Conservation (phyloP, 2,113 vertebrate genomes). For the Ctenomys sociabilis region DNA sequence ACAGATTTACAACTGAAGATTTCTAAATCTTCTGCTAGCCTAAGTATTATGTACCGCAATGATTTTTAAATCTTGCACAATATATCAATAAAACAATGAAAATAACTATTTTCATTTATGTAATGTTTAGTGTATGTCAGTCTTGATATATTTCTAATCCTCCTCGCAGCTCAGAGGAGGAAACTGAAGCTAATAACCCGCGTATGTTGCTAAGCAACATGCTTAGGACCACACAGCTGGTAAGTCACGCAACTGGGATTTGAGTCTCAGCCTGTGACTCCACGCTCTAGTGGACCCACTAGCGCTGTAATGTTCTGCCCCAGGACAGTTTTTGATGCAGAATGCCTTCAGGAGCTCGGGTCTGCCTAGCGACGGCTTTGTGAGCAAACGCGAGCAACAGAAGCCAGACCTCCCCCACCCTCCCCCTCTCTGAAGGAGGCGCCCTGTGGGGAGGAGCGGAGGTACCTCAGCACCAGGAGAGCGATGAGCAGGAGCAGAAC, state of each 20-base stretch:
- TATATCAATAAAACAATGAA: not conserved
- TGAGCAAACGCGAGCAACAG: not conserved
- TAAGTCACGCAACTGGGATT: not conserved
- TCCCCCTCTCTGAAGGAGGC: not conserved
- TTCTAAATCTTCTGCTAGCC: not conserved
- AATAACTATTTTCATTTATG: not conserved
- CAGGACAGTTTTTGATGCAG: not conserved
- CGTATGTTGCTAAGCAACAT: not conserved
- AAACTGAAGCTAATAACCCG: not conserved
- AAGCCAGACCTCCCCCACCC: not conserved
- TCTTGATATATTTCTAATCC: not conserved
- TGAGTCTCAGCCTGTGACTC: not conserved
- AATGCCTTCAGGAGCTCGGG: not conserved
- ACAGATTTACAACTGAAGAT: not conserved
- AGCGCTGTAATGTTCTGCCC: not conserved
- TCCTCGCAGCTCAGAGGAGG: not conserved
- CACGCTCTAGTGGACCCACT: not conserved
- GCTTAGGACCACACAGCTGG: not conserved
- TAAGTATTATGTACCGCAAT: not conserved
- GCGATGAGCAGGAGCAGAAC: slow-evolving; percentile 91
- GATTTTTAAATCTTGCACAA: not conserved
- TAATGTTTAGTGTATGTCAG: not conserved
- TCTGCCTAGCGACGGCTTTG: not conserved
- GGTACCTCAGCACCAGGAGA: slow-evolving; percentile 94
- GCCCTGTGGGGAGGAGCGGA: fast-evolving